Conservation (phyloP, 2,113 vertebrate genomes). For the Ictalurus furcatus region DNA sequence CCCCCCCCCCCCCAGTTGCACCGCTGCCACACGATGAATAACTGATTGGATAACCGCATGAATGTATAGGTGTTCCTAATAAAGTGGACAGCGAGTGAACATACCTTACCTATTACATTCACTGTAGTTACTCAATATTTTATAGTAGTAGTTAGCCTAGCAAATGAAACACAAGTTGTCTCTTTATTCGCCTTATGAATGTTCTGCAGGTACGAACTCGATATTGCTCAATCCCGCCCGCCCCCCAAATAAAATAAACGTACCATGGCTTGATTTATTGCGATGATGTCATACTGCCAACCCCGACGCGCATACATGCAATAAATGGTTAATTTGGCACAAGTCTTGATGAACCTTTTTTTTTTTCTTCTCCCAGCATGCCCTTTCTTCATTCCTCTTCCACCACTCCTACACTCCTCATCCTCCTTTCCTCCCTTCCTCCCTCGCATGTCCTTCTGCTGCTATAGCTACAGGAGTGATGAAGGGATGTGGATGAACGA, state of each 20-base stretch:
- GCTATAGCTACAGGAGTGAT: conserved; percentile 36
- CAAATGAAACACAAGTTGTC: neutral
- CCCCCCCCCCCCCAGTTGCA: neutral
- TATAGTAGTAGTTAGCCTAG: neutral
- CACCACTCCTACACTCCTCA: conserved; percentile 7
- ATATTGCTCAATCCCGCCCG: no score
- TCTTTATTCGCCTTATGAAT: neutral
- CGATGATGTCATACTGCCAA: neutral
- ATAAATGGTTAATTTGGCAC: conserved; percentile 7
- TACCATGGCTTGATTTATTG: conserved; percentile 9
- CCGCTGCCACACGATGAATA: neutral
- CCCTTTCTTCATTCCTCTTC: conserved; percentile 18
- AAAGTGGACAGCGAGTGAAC: neutral
- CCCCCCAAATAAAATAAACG: no score
- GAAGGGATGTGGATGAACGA: conserved; percentile 50
- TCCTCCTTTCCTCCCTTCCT: neutral
- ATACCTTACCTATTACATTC: neutral
- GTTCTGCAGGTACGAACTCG: neutral
- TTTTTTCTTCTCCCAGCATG: neutral
- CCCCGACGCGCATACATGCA: neutral
- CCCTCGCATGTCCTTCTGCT: neutral
- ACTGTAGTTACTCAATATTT: neutral
- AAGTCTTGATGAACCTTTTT: neutral
- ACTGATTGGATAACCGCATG: neutral
- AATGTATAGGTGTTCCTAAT: neutral